Conservation (phyloP, 1,140 invertebrate genomes). For the Procambarus virginalis region DNA sequence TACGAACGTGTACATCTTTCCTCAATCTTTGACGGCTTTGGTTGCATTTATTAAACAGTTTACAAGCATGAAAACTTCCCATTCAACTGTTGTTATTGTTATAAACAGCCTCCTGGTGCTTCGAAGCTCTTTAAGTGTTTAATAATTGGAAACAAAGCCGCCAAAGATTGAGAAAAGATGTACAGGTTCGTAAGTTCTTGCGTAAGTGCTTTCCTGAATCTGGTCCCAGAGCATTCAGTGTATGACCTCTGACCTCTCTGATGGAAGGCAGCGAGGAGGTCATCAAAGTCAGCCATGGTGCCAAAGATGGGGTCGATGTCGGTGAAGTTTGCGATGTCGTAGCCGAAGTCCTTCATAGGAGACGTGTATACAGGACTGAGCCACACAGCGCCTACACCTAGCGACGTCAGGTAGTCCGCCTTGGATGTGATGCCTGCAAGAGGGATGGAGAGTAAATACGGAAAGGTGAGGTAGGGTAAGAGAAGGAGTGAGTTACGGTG, state of each 20-base stretch:
- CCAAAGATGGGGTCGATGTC: constrained; percentile 83
- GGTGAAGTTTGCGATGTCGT: constrained; percentile 85
- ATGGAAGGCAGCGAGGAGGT: constrained; percentile 6
- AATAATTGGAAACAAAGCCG: too few species aligned
- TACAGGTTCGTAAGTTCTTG: too few species aligned
- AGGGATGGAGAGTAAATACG: neutral
- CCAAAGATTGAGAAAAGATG: too few species aligned
- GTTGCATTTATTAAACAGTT: too few species aligned
- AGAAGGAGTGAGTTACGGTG: neutral
- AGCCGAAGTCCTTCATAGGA: constrained; percentile 81
- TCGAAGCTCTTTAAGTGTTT: too few species aligned
- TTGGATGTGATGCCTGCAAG: constrained; percentile 72
- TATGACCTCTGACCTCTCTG: neutral
- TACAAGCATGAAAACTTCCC: too few species aligned
- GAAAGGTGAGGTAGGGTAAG: neutral
- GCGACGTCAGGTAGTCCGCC: constrained; percentile 73
- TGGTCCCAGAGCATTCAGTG: too few species aligned
- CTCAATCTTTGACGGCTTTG: too few species aligned
- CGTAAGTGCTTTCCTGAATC: too few species aligned
- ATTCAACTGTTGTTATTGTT: too few species aligned
- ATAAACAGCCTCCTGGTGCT: too few species aligned
- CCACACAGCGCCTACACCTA: constrained; percentile 78
- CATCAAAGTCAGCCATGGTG: constrained; percentile 79
- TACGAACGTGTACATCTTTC: too few species aligned
- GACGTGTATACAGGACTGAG: constrained; percentile 82